Evolutionary conservation across 1,140 invertebrate species (phyloP).

Genomic region (Aplysia californica): DNA sequence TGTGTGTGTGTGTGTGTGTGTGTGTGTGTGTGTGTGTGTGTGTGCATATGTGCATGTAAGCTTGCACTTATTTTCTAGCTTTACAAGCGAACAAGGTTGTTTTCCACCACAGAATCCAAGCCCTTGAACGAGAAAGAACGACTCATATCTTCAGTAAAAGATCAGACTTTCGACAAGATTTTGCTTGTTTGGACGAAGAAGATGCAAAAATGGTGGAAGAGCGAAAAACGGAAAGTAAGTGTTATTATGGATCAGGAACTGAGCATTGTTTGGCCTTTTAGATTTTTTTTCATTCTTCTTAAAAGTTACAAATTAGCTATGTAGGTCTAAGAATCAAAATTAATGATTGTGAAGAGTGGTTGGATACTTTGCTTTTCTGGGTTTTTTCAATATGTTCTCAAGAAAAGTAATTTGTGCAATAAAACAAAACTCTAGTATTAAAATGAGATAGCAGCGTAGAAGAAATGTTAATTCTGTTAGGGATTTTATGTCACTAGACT

Average conservation of each 20-base stretch:
- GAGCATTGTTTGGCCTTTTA: neutral
- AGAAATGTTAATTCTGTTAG: too few relatives aligned
- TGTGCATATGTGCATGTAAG: neutral
- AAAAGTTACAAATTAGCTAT: neutral
- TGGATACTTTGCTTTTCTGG: too few relatives aligned
- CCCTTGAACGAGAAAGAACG: constrained; percentile 56
- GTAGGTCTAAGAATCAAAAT: neutral
- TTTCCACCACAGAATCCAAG: constrained; percentile 48
- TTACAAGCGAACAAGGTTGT: neutral
- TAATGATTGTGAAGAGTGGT: too few relatives aligned
- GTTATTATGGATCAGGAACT: neutral
- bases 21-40: neutral
- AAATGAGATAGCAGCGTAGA: too few relatives aligned
- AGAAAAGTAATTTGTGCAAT: too few relatives aligned
- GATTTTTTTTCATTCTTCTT: neutral
- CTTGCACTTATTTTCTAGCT: neutral
- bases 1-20: neutral
- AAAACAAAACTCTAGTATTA: too few relatives aligned
- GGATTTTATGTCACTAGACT: too few relatives aligned
- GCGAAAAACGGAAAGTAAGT: constrained; percentile 54
- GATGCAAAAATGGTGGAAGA: constrained; percentile 48
- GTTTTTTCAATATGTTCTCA: too few relatives aligned
- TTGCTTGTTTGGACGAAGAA: constrained; percentile 49
- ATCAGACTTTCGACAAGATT: constrained; percentile 58
- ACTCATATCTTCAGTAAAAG: constrained; percentile 61